Conservation (phyloP, 2,888 invertebrate genomes). For the Chymomyza caudatula region DNA sequence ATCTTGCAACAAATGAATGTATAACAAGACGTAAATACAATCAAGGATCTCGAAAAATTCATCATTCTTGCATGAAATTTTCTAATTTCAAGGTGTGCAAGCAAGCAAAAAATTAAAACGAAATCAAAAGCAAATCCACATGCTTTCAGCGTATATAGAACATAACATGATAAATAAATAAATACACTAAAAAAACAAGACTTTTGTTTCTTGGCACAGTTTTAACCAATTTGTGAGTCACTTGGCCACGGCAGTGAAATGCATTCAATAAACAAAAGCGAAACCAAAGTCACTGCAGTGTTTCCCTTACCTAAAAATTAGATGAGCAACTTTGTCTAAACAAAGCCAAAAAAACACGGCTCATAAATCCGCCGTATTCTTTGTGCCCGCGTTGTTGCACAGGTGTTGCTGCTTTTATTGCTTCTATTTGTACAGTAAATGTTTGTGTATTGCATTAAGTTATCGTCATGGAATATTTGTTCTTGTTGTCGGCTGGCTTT, state of each 20-base stretch:
- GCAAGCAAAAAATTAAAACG: background rate
- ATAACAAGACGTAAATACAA: conserved; percentile 2
- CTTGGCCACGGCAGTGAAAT: conserved; percentile 64
- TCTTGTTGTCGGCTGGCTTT: conserved; percentile 27
- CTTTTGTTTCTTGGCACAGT: conserved; percentile 46
- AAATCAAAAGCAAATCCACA: background rate
- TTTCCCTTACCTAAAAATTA: conserved; percentile 22
- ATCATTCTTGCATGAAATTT: conserved; percentile 40
- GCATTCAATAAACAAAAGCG: conserved; percentile 32
- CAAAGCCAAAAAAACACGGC: conserved; percentile 20
- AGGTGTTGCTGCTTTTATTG: conserved; percentile 22
- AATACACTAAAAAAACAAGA: conserved; percentile 28
- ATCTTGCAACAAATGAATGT: background rate
- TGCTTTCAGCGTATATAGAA: background rate
- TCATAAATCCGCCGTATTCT: conserved; percentile 8
- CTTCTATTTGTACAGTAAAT: background rate
- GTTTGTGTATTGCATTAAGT: background rate
- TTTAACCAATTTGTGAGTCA: conserved; percentile 43
- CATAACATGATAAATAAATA: background rate
- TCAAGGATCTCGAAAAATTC: conserved; percentile 31
- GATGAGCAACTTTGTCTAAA: conserved; percentile 33
- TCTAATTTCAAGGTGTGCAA: conserved; percentile 36
- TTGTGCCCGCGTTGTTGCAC: background rate
- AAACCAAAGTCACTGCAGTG: conserved; percentile 10
- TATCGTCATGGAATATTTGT: conserved; percentile 10